These are phyloP conservation scores for Thysanoteuthis rhombus DNA, from an alignment of 2,888 invertebrate species.

Conservation along the genomic window DNA sequence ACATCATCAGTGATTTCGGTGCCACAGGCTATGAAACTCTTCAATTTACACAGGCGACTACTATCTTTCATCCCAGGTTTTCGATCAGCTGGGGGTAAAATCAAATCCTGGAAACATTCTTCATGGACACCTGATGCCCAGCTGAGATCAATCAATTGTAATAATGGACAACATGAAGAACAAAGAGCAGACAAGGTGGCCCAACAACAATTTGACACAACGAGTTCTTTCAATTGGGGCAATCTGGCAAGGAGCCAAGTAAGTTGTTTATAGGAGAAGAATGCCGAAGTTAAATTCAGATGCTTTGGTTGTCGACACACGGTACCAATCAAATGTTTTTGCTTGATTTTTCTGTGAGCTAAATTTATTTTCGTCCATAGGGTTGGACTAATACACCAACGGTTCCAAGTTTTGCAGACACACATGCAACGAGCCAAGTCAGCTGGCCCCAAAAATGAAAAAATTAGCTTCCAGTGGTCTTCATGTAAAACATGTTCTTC, in stretches of 20 bases:
- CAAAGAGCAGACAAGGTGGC: slow-evolving; percentile 82
- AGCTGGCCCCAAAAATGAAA: slow-evolving; percentile 64
- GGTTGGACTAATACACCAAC: slow-evolving; percentile 82
- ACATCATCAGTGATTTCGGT: slow-evolving; percentile 92
- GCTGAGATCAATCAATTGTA: slow-evolving; percentile 80
- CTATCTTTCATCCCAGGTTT: slow-evolving; percentile 79
- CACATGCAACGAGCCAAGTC: slow-evolving; percentile 75
- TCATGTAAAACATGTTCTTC: slow-evolving; percentile 57
- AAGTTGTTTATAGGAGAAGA: slow-evolving; percentile 86
- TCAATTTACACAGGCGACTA: slow-evolving; percentile 81
- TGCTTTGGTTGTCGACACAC: slow-evolving; percentile 87
- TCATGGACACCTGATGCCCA: slow-evolving; percentile 88
- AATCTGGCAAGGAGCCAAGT: slow-evolving; percentile 89
- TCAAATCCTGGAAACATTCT: slow-evolving; percentile 82
- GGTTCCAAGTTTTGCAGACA: slow-evolving; percentile 90
- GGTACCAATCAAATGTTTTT: slow-evolving; percentile 81
- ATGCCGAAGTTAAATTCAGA: slow-evolving; percentile 88
- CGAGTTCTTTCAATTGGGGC: slow-evolving; percentile 83
- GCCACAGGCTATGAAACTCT: slow-evolving; percentile 81
- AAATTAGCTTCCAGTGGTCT: slow-evolving; percentile 68
- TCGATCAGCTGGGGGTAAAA: slow-evolving; percentile 86
- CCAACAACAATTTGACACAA: slow-evolving; percentile 78
- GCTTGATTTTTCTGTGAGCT: slow-evolving; percentile 75
- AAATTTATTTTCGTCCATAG: slow-evolving; percentile 89
- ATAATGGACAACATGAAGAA: slow-evolving; percentile 83